Evolutionary conservation across 2,113 vertebrate genomes (phyloP).

Genomic region (Xenopus tropicalis): DNA sequence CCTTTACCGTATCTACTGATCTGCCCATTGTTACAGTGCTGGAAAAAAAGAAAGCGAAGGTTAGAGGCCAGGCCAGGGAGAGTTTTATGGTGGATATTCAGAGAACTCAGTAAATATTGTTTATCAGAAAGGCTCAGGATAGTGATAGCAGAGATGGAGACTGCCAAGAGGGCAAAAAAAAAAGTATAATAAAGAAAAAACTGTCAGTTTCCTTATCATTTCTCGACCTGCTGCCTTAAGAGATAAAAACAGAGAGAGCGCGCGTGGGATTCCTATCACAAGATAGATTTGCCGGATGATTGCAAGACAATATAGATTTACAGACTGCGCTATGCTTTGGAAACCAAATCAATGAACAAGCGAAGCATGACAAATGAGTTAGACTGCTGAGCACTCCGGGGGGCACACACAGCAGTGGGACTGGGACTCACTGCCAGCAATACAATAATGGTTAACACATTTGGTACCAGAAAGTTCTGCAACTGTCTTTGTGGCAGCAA

Average conservation of each 20-base stretch:
- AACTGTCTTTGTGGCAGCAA: no score
- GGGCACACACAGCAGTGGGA: conserved; percentile 41
- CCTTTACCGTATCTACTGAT: conserved; percentile 16
- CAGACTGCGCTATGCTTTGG: conserved; percentile 54
- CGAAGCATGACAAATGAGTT: conserved; percentile 54
- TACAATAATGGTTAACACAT: neutral
- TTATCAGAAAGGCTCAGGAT: conserved; percentile 62
- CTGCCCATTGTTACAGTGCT: conserved; percentile 3
- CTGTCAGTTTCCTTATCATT: conserved; percentile 60
- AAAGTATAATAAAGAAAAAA: conserved; percentile 47
- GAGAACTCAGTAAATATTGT: conserved; percentile 49
- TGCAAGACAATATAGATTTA: conserved; percentile 63
- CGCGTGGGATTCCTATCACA: conserved; percentile 59
- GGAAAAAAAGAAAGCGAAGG: neutral
- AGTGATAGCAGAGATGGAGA: conserved; percentile 59
- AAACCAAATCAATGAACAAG: conserved; percentile 51
- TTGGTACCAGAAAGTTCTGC: no score
- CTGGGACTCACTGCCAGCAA: neutral
- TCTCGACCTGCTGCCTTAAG: conserved; percentile 59
- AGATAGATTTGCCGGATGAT: conserved; percentile 58
- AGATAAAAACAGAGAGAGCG: conserved; percentile 58
- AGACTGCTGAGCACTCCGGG: conserved; percentile 46
- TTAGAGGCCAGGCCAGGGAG: neutral
- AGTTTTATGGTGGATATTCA: conserved; percentile 48
- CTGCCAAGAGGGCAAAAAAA: conserved; percentile 51